These are phyloP conservation scores for Hyphantria cunea DNA, from an alignment of 1,140 invertebrate species.

Conservation along the genomic window DNA sequence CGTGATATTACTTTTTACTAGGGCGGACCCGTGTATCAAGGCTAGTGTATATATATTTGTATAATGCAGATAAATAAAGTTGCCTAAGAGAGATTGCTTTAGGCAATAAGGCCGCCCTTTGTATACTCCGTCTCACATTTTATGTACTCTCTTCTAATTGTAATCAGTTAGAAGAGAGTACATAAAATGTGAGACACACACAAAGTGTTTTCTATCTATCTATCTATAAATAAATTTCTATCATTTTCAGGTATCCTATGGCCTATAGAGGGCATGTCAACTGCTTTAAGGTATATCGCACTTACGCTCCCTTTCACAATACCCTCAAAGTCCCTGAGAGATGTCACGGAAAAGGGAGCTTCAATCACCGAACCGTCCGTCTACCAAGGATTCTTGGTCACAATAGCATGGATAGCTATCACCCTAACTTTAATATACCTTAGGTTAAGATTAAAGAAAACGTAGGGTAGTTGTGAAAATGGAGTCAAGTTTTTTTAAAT, in stretches of 20 bases:
- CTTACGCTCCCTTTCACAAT: slow-evolving; percentile 86
- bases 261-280: slow-evolving; percentile 92
- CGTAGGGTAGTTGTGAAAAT: slow-evolving; percentile 34
- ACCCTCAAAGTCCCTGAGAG: slow-evolving; percentile 84
- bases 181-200: too few species aligned
- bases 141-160: too few species aligned
- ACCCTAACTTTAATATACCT: slow-evolving; percentile 58
- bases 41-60: too few species aligned
- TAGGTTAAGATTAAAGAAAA: slow-evolving; percentile 57
- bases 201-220: too few species aligned
- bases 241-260: slow-evolving; percentile 89
- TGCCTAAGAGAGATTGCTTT: too few species aligned
- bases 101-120: too few species aligned
- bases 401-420: slow-evolving; percentile 81
- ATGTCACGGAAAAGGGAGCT: slow-evolving; percentile 85
- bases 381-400: slow-evolving; percentile 83
- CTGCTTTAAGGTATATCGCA: slow-evolving; percentile 81
- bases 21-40: too few species aligned
- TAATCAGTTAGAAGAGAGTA: too few species aligned
- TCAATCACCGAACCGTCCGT: slow-evolving; percentile 81
- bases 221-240: slow-evolving; percentile 12
- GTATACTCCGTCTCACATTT: too few species aligned
- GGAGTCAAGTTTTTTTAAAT: background rate
- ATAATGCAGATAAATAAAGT: too few species aligned
- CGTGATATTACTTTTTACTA: too few species aligned